These are phyloP conservation scores for Brachypterus glaber DNA, from an alignment of 2,888 invertebrate species.

Conservation along the genomic window DNA sequence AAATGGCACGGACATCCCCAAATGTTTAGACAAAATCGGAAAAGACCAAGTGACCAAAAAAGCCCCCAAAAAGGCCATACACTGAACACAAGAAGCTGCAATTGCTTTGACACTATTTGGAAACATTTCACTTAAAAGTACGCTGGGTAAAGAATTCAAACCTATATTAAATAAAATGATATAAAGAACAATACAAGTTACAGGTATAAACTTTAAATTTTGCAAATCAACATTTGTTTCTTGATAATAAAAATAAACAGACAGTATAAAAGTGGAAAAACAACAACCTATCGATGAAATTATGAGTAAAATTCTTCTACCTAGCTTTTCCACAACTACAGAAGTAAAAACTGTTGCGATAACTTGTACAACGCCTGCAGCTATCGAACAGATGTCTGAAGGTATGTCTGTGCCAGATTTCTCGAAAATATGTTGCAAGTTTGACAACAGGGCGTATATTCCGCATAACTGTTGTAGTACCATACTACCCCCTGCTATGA, in stretches of 20 bases:
- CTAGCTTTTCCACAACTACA: constrained; percentile 63
- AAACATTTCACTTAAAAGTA: constrained; percentile 70
- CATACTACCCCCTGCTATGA: constrained; percentile 59
- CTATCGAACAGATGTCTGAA: constrained; percentile 57
- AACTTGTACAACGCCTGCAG: constrained; percentile 65
- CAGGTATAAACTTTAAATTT: constrained; percentile 16
- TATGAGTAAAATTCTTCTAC: constrained; percentile 59
- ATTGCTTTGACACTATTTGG: constrained; percentile 63
- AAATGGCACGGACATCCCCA: constrained; percentile 4
- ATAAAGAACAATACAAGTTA: constrained; percentile 8
- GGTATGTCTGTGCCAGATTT: constrained; percentile 53
- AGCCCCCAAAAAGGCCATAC: constrained; percentile 6
- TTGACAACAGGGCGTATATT: constrained; percentile 67
- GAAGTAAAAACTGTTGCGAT: constrained; percentile 60
- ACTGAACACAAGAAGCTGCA: constrained; percentile 34
- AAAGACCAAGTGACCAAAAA: constrained; percentile 10
- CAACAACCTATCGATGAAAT: constrained; percentile 56
- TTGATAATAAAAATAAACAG: constrained; percentile 41
- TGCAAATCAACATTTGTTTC: constrained; percentile 42
- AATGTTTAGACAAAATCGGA: constrained; percentile 2
- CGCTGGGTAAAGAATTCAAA: constrained; percentile 53
- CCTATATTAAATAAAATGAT: constrained; percentile 10
- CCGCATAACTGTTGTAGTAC: constrained; percentile 72
- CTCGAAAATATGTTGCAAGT: constrained; percentile 56
- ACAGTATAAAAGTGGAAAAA: constrained; percentile 49